Evolutionary conservation across 2,888 invertebrate genomes (phyloP), one percentile per base, ranked within the genome.

Genomic region (Dexiosoma caninum): DNA sequence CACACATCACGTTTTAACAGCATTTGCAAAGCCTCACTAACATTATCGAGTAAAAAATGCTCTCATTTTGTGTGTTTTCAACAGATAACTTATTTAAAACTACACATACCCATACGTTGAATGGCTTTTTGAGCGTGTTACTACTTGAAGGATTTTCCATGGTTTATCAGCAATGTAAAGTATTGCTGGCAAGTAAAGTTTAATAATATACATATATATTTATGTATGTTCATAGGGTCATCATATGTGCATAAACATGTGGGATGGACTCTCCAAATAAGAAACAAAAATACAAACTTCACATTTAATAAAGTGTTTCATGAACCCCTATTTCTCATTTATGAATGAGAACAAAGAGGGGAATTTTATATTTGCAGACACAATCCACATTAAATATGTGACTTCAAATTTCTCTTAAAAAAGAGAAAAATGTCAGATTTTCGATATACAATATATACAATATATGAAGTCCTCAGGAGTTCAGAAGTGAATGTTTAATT

Each of bases 1-100:
- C 78, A 51, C 59, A 59, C 57, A 78, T 59, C 66, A 72, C 64
- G 57, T 70, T 70, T 70, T 32, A 57, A 51, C 44, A 55, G 14
- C 46, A 49, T 78, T 67, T 69, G 55, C 78, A 53, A 78, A 60
- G 72, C 60, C 67, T 6, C 60, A 78, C 51, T 19, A 76, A 14
- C 44, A 64, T 27, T 30, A 76, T 21, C 49, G 5, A 23, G 19
- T 9, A 23, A 30, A 67, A 62, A 46, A 16, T 81, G 51, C 72
- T 81, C 81, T 77, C 77, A 64, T 81, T 81, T 72, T 37, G 46
- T 55, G 21, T 35, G 12, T 10, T 55, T 42, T 30, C 4, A 62
- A 51, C 23, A 23, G 19, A 55, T 12, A 55, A 69, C 27, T 55
- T 67, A 42, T 14, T 19, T 16, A 49, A 0, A 51, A 51, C 44